Evolutionary conservation across 2,888 invertebrate genomes (phyloP).

Genomic region (Apotomis turbidana): DNA sequence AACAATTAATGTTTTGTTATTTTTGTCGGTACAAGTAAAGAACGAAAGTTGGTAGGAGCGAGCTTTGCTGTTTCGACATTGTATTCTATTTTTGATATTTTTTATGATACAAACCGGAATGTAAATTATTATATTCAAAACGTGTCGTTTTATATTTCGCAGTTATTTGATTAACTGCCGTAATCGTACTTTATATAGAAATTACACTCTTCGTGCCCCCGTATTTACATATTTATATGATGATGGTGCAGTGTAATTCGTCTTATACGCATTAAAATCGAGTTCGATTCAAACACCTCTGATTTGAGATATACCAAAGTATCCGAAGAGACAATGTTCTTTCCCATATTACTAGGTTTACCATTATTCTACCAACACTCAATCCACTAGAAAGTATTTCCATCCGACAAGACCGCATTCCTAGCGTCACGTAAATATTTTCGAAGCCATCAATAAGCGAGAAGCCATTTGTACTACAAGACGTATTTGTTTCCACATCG

Average conservation of each 20-base stretch:
- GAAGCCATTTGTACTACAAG: conserved; percentile 53
- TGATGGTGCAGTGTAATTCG: too few species aligned
- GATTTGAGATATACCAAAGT: too few species aligned
- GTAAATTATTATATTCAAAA: too few species aligned
- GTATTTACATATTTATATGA: too few species aligned
- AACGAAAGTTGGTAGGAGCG: neutral
- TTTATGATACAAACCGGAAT: neutral
- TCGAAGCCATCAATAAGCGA: conserved; percentile 38
- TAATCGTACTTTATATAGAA: too few species aligned
- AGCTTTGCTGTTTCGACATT: neutral
- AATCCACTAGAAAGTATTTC: neutral
- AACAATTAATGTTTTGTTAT: conserved; percentile 36
- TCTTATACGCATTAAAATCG: too few species aligned
- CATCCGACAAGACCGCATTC: conserved; percentile 17
- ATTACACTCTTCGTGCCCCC: too few species aligned
- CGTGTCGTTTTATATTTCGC: too few species aligned
- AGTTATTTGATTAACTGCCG: too few species aligned
- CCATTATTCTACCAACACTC: neutral
- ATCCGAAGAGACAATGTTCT: neutral
- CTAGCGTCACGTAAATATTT: conserved; percentile 39
- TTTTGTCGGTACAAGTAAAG: conserved; percentile 3
- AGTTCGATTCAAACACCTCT: too few species aligned
- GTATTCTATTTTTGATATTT: neutral
- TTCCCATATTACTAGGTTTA: neutral
- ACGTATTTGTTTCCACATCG: conserved; percentile 71